Evolutionary conservation across 2,113 vertebrate species (phyloP), one percentile per base, ranked within the genome.

Genomic region (Mormoops blainvillei): DNA sequence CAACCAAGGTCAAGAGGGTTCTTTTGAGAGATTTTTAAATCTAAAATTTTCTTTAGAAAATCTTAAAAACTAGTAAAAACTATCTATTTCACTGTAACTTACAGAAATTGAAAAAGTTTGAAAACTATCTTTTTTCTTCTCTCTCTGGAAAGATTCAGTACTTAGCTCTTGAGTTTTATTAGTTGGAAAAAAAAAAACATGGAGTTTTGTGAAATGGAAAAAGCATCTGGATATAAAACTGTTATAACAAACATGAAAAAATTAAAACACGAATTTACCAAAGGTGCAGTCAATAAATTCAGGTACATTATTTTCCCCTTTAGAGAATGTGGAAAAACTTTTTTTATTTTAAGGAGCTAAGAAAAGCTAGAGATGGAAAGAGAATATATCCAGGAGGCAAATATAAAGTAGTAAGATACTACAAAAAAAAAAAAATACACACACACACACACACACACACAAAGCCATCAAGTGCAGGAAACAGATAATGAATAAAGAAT

Each of bases 201-300:
- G 4, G 90, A 90, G 71, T 87, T 87, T 85, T 58, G 22, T 80
- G 33, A 85, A 76, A 71, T 20, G 15, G 31, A 83, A 94, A 86
- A 83, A 54, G 1, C 20, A 74, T 74, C 78, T 86, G 74, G 28
- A 93, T 81, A 85, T 65, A 92, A 77, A 38, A 83, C 33, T 67
- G 52, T 33, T 31, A 50, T 28, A 38, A 24, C 5, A 87, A 85
- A 85, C 65, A 81, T 61, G 31, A 85, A 87, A 85, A 87, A 91
- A 16, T 63, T 80, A 22, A 97, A 90, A 67, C 41, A 96, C 10
- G 84, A 95, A 81, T 50, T 63, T 94, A 31, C 52, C 84, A 96
- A 92, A 83, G 48, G 31, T 73, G 15, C 5, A 52, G 19, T 45
- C 22, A 83, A 84, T 38, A 95, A 86, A 80, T 65, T 92, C 41